A percentile compares a stretch with the other conserved stretches of the same genome.
These are phyloP conservation scores for Scrobipalpa costella DNA, from an alignment of 2,888 invertebrate genomes.

Conservation along the genomic window DNA sequence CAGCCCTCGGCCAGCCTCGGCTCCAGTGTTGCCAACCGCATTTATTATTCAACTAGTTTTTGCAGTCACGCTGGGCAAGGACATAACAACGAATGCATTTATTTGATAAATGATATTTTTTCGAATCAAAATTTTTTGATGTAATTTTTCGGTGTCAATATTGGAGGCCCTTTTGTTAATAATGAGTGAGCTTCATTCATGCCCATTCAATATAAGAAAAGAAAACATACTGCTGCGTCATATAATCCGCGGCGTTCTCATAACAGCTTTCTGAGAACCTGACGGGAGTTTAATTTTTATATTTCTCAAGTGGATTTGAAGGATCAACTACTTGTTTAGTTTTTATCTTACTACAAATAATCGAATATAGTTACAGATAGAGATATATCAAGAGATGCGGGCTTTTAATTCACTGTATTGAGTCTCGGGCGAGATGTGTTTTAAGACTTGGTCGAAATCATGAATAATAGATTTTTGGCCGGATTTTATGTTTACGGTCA, in stretches of 20 bases:
- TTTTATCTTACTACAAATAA: slow-evolving; percentile 38
- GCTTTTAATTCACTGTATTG: background rate
- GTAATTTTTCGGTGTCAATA: slow-evolving; percentile 69
- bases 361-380: background rate
- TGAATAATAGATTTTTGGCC: slow-evolving; percentile 56
- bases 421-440: slow-evolving; percentile 28
- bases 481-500: slow-evolving; percentile 65
- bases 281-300: slow-evolving; percentile 55
- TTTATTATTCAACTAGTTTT: slow-evolving; percentile 80
- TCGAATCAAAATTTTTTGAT: slow-evolving; percentile 47
- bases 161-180: slow-evolving; percentile 55
- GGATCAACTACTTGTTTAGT: slow-evolving; percentile 42
- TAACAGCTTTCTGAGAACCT: slow-evolving; percentile 57
- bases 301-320: slow-evolving; percentile 57
- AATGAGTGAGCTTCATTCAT: slow-evolving; percentile 54
- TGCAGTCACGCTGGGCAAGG: slow-evolving; percentile 78
- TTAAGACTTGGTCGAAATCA: slow-evolving; percentile 35
- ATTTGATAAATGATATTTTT: slow-evolving; percentile 78
- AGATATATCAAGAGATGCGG: slow-evolving; percentile 39
- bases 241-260: slow-evolving; percentile 54
- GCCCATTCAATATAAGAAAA: slow-evolving; percentile 59
- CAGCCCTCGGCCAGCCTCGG: slow-evolving; percentile 55
- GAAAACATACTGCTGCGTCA: slow-evolving; percentile 59
- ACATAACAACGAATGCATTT: slow-evolving; percentile 75
- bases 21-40: slow-evolving; percentile 73